Percentiles rank a stretch among this genome's conserved stretches.
These are phyloP conservation scores for Xanthia togata DNA, from an alignment of 2,888 invertebrate genomes.

Conservation along the genomic window DNA sequence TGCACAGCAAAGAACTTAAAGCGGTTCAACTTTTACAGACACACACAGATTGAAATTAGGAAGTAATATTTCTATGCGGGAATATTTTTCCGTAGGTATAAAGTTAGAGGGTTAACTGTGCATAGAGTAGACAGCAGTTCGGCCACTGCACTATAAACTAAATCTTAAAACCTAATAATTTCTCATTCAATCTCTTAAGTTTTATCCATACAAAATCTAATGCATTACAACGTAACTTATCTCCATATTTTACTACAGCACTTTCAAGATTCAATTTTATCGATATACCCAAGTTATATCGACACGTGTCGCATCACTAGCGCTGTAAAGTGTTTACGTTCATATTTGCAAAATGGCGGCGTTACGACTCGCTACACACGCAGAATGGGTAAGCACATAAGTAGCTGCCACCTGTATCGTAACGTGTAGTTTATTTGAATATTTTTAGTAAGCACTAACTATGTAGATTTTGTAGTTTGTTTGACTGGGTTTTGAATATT, in stretches of 20 bases:
- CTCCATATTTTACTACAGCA: slow-evolving; percentile 4
- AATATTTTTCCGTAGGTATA: too few species aligned
- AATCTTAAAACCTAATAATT: too few species aligned
- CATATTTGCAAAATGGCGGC: slow-evolving; percentile 73
- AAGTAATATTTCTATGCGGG: too few species aligned
- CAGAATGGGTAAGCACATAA: slow-evolving; percentile 32
- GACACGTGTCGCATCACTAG: slow-evolving; percentile 59
- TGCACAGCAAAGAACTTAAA: neutral
- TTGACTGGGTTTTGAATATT: neutral
- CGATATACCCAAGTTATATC: slow-evolving; percentile 34
- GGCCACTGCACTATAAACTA: too few species aligned
- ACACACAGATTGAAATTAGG: too few species aligned
- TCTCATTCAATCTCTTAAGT: too few species aligned
- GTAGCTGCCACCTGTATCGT: slow-evolving; percentile 32
- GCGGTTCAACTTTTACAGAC: neutral
- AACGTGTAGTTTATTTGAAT: slow-evolving; percentile 38
- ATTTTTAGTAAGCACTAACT: slow-evolving; percentile 22
- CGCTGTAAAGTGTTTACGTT: slow-evolving; percentile 70
- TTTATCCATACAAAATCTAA: neutral
- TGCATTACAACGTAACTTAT: slow-evolving; percentile 4
- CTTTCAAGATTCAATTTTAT: slow-evolving; percentile 28
- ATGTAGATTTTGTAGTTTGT: neutral
- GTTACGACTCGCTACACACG: slow-evolving; percentile 54
- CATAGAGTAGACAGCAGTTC: too few species aligned
- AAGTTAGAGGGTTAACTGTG: too few species aligned